Base-by-base conservation (phyloP, 2,888 invertebrate genomes). In the Tridacna gigas region DNA sequence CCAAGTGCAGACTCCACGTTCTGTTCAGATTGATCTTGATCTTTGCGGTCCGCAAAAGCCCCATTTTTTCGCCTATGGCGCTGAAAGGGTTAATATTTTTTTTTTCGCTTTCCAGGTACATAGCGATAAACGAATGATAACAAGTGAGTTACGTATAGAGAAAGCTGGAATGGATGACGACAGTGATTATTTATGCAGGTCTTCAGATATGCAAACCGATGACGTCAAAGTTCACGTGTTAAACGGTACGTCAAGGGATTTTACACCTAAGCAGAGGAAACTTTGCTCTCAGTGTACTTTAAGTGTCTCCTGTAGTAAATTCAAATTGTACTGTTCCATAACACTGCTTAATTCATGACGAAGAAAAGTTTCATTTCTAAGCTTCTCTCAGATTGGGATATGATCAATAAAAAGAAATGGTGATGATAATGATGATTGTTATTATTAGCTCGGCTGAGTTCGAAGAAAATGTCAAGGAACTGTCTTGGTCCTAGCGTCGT, bases 141-240 rank as follows among this genome's bases (percentile, higher is more conserved):
- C 79, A 37, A 80, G 79, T 47, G 61, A 51, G 26, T 47, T 80
- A 47, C 74, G 63, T 25, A 80, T 80, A 66, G 66, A 67, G 47
- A 47, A 66, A 15, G 74, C 79, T 12, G 47, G 74, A 11, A 80
- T 80, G 79, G 79, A 65, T 20, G 79, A 80, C 56, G 79, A 80
- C 28, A 80, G 66, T 15, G 79, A 80, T 26, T 80, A 56, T 69
- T 48, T 80, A 22, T 80, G 79, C 56, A 18, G 79, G 45, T 74
- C 74, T 18, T 74, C 79, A 18, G 67, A 80, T 61, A 61, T 69
- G 61, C 74, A 80, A 65, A 51, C 79, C 11, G 74, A 51, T 60
- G 45, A 74, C 67, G 75, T 75, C 37, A 80, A 80, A 66, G 79
- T 80, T 13, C 79, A 80, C 66, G 79, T 80, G n/a, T 45, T 80